Percentiles rank a stretch among this genome's conserved stretches.
Conservation (phyloP, 2,797 vertebrate genomes). For the Bucorvus abyssinicus region DNA sequence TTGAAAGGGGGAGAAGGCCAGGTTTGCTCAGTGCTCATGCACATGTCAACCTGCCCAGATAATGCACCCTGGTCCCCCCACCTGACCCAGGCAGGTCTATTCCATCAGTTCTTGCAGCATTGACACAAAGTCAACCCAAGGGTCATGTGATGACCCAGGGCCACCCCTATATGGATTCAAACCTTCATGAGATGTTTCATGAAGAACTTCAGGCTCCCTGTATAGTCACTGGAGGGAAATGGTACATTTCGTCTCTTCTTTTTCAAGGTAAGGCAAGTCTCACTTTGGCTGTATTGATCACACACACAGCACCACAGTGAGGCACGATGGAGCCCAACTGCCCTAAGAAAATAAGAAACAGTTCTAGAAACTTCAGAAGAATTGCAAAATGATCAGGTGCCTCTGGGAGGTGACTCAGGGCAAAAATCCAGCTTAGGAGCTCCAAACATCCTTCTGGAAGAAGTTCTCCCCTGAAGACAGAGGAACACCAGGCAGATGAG, state of each 20-base stretch:
- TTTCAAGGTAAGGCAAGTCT: not conserved
- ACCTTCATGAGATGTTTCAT: not conserved
- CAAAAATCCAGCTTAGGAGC: not conserved
- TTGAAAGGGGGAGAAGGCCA: not conserved
- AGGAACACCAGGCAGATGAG: not conserved
- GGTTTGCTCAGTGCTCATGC: not conserved
- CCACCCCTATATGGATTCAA: not conserved
- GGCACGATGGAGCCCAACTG: not conserved
- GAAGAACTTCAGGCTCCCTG: not conserved
- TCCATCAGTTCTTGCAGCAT: not conserved
- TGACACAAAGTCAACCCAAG: not conserved
- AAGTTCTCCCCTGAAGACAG: not conserved
- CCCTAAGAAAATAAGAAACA: not conserved
- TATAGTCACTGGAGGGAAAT: not conserved
- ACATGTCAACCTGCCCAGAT: not conserved
- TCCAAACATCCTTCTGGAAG: not conserved
- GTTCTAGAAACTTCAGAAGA: not conserved
- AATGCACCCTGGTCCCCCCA: not conserved
- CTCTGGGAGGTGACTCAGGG: not conserved
- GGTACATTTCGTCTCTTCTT: not conserved
- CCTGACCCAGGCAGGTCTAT: not conserved
- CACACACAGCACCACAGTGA: not conserved
- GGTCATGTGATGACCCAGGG: not conserved
- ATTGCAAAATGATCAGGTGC: not conserved
- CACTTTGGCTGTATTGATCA: not conserved